Evolutionary conservation across 2,797 vertebrate species (phyloP).

Genomic region (Dendrocincla tyrannina): DNA sequence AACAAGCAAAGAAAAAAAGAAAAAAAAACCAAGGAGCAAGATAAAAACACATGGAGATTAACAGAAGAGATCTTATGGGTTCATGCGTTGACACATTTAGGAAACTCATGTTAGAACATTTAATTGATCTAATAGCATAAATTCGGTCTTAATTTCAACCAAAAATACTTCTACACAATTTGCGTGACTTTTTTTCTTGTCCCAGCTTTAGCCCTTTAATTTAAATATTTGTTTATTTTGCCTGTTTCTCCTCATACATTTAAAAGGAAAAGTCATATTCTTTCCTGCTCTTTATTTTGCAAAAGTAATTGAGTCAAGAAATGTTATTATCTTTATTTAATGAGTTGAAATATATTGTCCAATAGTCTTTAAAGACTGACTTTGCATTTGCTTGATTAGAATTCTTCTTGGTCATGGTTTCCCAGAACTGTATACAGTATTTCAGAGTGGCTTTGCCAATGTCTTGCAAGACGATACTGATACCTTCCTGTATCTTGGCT

Average conservation of each 20-base stretch:
- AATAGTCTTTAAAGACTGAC: background rate
- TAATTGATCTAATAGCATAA: background rate
- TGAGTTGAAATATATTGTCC: background rate
- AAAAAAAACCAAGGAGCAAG: fast-evolving
- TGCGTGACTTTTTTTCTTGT: background rate
- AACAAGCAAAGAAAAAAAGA: too few species aligned
- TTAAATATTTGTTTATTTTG: background rate
- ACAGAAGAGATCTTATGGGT: background rate
- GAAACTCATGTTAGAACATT: background rate
- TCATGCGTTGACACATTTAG: background rate
- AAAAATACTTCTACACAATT: background rate
- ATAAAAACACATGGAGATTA: background rate
- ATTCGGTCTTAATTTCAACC: background rate
- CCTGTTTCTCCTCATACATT: background rate
- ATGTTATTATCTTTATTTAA: background rate
- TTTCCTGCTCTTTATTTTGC: background rate
- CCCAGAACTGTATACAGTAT: background rate
- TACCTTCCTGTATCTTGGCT: background rate
- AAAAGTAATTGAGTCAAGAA: background rate
- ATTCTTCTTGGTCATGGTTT: background rate
- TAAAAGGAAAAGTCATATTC: background rate
- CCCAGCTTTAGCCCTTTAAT: background rate
- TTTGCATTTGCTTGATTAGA: background rate
- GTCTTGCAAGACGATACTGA: background rate
- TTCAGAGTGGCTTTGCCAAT: background rate